These are phyloP conservation scores for Scarus forsteni DNA, from an alignment of 2,797 vertebrate species.

Conservation along the genomic window DNA sequence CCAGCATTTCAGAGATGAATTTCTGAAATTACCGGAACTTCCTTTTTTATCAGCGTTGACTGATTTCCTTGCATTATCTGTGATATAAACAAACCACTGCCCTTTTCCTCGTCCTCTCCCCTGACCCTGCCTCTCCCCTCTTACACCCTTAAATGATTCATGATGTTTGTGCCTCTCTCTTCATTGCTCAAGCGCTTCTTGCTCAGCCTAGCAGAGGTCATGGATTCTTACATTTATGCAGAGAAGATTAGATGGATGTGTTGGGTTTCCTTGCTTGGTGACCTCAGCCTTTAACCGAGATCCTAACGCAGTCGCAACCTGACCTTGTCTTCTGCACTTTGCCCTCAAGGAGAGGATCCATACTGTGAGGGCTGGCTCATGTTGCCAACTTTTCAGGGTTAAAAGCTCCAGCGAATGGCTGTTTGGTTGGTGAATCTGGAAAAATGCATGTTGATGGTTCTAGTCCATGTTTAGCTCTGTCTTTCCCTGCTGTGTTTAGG, in stretches of 20 bases:
- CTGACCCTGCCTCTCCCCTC: constrained; percentile 26
- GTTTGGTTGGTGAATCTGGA: constrained; percentile 15
- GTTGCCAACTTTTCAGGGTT: constrained; percentile 20
- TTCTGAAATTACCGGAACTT: too few relatives aligned
- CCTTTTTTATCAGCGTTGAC: constrained; percentile 12
- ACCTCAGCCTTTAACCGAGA: constrained; percentile 31
- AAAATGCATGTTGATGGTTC: constrained; percentile 12
- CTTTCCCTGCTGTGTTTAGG: constrained; percentile 17
- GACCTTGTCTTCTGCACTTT: constrained; percentile 24
- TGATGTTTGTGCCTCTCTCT: constrained; percentile 36
- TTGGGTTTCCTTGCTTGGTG: constrained; percentile 37
- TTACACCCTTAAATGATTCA: constrained; percentile 53
- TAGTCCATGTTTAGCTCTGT: constrained; percentile 24
- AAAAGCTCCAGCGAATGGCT: constrained; percentile 22
- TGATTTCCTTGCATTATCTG: constrained; percentile 30
- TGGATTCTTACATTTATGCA: constrained; percentile 43
- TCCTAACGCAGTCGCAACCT: constrained; percentile 2
- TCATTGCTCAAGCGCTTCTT: constrained; percentile 27
- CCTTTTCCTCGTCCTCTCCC: constrained; percentile 22
- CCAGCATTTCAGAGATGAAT: too few relatives aligned
- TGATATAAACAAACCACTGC: constrained; percentile 37
- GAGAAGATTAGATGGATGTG: constrained; percentile 50
- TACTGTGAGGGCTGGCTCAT: constrained; percentile 22
- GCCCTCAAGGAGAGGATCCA: constrained; percentile 19
- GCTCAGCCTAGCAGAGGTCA: constrained; percentile 39